These are phyloP conservation scores for Drosophila melanica DNA, from an alignment of 1,140 invertebrate species.

Conservation along the genomic window DNA sequence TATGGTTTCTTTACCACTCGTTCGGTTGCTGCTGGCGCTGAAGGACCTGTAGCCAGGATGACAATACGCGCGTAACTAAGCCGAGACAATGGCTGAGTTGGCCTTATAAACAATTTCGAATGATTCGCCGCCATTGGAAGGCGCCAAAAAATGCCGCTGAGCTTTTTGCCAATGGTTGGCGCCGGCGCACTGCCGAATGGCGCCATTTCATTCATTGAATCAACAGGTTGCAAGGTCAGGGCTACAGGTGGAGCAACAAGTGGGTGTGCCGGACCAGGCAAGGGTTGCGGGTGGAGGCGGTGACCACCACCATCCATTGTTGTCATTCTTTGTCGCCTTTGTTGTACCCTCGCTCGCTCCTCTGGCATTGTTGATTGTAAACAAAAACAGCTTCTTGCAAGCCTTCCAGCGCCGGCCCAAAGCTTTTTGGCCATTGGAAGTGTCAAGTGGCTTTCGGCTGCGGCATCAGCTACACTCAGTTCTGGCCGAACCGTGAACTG, in stretches of 20 bases:
- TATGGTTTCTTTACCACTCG: background rate
- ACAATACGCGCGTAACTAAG: conserved; percentile 74
- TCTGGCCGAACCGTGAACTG: conserved; percentile 11
- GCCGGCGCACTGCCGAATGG: conserved; percentile 40
- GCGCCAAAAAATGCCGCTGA: conserved; percentile 57
- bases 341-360: background rate
- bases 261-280: conserved; percentile 2
- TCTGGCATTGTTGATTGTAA: conserved; percentile 1
- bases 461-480: conserved; percentile 17
- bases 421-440: conserved; percentile 38
- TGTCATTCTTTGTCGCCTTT: background rate
- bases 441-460: background rate
- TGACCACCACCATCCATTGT: conserved; percentile 2
- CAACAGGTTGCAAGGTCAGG: conserved; percentile 75
- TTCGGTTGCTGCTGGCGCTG: background rate
- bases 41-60: conserved; percentile 38
- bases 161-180: conserved; percentile 43
- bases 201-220: conserved; percentile 69
- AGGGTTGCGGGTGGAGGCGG: background rate
- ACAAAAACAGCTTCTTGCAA: background rate
- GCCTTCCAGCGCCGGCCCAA: conserved; percentile 18
- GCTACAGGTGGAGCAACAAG: conserved; percentile 50
- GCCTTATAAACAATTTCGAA: conserved; percentile 53
- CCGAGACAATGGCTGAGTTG: conserved; percentile 60
- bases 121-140: conserved; percentile 60